A percentile compares a stretch with the other conserved stretches of the same genome.
Conservation (phyloP, 1,140 invertebrate genomes). For the Geopemphigus sp. region DNA sequence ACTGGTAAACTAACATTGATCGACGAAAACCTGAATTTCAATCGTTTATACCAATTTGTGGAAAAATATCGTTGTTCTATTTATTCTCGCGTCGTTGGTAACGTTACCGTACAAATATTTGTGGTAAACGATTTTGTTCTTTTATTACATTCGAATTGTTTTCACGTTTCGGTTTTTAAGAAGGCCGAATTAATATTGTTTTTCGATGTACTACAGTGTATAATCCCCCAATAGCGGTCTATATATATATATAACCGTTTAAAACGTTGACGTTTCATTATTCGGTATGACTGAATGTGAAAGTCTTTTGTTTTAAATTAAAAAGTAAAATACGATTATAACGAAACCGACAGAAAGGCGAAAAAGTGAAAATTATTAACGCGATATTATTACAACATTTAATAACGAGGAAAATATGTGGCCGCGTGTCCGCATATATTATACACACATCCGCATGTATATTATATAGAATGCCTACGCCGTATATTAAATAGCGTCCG, state of each 20-base stretch:
- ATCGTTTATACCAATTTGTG: no score
- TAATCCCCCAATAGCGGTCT: background rate
- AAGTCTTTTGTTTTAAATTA: constrained; percentile 45
- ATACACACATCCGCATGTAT: background rate
- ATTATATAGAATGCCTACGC: background rate
- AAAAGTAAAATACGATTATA: constrained; percentile 30
- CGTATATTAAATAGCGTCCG: background rate
- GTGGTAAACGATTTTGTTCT: no score
- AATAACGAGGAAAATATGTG: constrained; percentile 17
- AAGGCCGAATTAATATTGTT: background rate
- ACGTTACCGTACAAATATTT: no score
- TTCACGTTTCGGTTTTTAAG: background rate
- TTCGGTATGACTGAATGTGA: constrained; percentile 20
- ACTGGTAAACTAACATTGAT: no score
- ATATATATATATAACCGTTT: background rate
- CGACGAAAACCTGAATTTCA: no score
- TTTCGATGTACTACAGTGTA: background rate
- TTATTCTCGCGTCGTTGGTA: no score
- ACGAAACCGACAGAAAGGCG: constrained; percentile 24
- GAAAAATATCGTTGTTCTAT: no score
- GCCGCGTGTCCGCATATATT: background rate
- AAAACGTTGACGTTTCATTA: constrained; percentile 6
- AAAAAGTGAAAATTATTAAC: constrained; percentile 34
- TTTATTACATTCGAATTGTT: no score
- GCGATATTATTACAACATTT: constrained; percentile 13